These are phyloP conservation scores for Sceliomorpha sp. DNA, from an alignment of 2,888 invertebrate species.

Conservation along the genomic window DNA sequence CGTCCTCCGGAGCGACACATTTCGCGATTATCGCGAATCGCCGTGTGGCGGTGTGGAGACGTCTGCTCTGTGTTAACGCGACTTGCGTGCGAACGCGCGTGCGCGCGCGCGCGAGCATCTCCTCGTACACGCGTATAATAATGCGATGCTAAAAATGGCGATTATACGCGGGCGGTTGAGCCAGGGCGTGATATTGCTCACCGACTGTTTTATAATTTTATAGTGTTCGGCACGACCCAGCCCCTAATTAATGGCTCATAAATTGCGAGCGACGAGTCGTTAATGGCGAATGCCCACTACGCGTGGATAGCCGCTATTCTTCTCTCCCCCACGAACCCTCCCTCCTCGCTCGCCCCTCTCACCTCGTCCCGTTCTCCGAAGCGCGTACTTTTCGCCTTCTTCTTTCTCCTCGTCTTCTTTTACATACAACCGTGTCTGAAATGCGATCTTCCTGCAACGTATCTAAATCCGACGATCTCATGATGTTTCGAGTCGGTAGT, in stretches of 20 bases:
- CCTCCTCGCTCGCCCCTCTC: constrained; percentile 26
- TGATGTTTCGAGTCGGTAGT: constrained; percentile 40
- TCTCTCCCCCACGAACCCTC: constrained; percentile 26
- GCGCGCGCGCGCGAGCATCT: constrained; percentile 5
- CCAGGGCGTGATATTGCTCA: constrained; percentile 7
- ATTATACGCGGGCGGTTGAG: constrained; percentile 11
- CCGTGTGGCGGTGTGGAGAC: constrained; percentile 23
- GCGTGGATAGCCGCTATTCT: constrained; percentile 49
- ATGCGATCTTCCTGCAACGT: constrained; percentile 47
- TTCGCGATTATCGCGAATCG: constrained; percentile 43
- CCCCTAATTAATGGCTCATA: constrained; percentile 77
- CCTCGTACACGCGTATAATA: no score
- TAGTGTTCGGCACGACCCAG: constrained; percentile 51
- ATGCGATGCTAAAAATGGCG: constrained; percentile 2
- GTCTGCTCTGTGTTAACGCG: constrained; percentile 10
- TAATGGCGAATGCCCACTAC: constrained; percentile 56
- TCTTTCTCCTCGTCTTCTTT: constrained; percentile 25
- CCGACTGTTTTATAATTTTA: constrained; percentile 67
- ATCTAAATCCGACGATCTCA: constrained; percentile 51
- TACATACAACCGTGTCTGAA: constrained; percentile 44
- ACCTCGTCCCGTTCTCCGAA: constrained; percentile 19
- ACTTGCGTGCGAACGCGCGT: constrained; percentile 17
- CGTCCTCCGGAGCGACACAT: constrained; percentile 37
- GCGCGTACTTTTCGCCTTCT: no score
- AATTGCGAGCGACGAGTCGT: constrained; percentile 71